Evolutionary conservation across 2,888 invertebrate species (phyloP), one percentile per base, ranked within the genome.

Genomic region (Brenthis daphne): DNA sequence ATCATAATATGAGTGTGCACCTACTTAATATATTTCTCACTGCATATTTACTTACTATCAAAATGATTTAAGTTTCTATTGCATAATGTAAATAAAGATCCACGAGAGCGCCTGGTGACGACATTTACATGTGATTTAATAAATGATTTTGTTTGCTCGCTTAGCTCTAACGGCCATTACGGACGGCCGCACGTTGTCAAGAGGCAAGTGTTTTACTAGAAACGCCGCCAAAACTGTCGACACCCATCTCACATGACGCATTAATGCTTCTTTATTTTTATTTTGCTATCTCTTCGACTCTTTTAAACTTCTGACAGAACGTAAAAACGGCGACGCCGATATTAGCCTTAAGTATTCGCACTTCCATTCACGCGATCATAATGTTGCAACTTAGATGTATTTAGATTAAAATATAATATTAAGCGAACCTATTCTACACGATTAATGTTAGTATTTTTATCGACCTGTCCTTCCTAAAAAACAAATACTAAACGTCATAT

Each of bases 391-490:
- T 57, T 72, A 72, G 63, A 57, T 54, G 57, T 68, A 73, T 69
- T 64, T 71, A 71, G 61, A 55, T 57, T 71, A 70, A 66, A 65
- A 65, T 70, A 58, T 80, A 80, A 81, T 79, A 76, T 82, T 85
- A 86, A 85, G 76, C 80, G 86, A 84, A 87, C 87, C 83, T 87
- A 82, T 89, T 90, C 89, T 91, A 88, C 87, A 91, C 85, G 73
- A 92, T 91, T 92, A 92, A 94, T 94, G 92, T 87, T 94, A 96
- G 96, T 95, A 95, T 96, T 95, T 96, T 96, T 95, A 95, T 96
- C 94, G 96, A 96, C 94, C 95, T 96, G 86, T 96, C 96, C 94
- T 96, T 96, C 94, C 94, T 96, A 93, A 95, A 95, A 95, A 94
- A 95, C 84, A 86, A 88, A 88, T 82, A 86, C 87, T 88, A 86